Base-by-base conservation (phyloP, 2,888 invertebrate species). In the Gandaritis pyraliata region DNA sequence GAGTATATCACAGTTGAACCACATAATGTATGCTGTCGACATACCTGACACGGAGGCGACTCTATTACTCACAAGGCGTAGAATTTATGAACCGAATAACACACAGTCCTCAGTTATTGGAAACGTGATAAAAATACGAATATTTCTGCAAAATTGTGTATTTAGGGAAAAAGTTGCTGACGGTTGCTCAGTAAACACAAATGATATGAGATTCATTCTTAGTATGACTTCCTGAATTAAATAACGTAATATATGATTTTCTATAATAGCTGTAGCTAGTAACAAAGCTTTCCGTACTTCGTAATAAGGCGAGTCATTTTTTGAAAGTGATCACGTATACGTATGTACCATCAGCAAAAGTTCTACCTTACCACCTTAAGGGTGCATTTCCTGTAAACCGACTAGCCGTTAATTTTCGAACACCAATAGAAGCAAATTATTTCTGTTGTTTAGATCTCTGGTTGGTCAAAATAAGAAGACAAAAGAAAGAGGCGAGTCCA, bases 71-170 rank as follows among this genome's bases (percentile, higher is more conserved):
- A 83, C 78, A 72, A 78, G 77, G 74, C 78, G 75, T 75, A 81
- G 81, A 87, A 88, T 88, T 87, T 89, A 88, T 88, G 86, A 85
- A 83, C 79, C 84, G 78, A 85, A 86, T 85, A 87, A 85, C 82
- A 85, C 75, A 77, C 74, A 78, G 76, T 81, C 83, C 79, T 75
- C 74, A 85, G 84, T 84, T 88, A 89, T 88, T 90, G 86, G 87
- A 88, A 83, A 89, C 88, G 88, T 88, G 89, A 87, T 82, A 75
- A 70, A 77, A 86, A 83, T 87, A 72, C 75, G 72, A 78, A 86
- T 83, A 70, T 65, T 73, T 71, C 69, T 74, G 71, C 59, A 70
- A 72, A 69, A 72, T 59, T 18, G 29, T 47, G 49, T 36, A 30
- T 58, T 30, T 43, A 41, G 43, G 48, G 13, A 58, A 57, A 58